Evolutionary conservation across 2,113 vertebrate genomes (phyloP), one percentile per base, ranked within the genome.

Genomic region (Seriola quinqueradiata): DNA sequence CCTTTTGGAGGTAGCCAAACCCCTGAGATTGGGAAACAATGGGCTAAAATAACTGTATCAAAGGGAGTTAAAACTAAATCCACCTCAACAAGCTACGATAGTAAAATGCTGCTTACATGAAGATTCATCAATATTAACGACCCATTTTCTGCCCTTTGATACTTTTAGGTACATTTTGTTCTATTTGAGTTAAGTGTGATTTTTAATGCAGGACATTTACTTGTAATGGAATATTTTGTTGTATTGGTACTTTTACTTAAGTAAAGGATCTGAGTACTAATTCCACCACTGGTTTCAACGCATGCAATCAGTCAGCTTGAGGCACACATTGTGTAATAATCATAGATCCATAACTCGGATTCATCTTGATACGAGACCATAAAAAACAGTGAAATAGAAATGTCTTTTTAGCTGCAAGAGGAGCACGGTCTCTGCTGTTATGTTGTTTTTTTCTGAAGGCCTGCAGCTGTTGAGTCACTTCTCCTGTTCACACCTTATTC

Each of bases 401-500:
- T 9, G 10, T 64, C 16, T 32, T 23, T 21, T 59, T 14, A 28
- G 11, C 36, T 32, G 36, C 25, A 59, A 25, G 11, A 7, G 21
- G 19, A 38, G 32, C n/a, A 12, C 21, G 40, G 0, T 71, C 42
- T 57, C 61, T 74, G 0, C 25, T 4, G 16, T n/a, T 8, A 16
- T 8, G 38, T 66, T 71, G 13, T 14, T 46, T 14, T 19, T 65
- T 59, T 69, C 23, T 70, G 17, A 65, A 59, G 71, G 60, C 6
- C 58, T 66, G 75, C 66, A 66, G 54, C 72, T 68, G 55, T 67
- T 80, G 69, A 70, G 71, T 65, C 70, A 84, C 8, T 4, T 57
- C 50, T 38, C 23, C 23, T 44, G 21, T 25, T 70, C 28, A 28
- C 8, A 9, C 12, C 8, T 44, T 65, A 11, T 48, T 50, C 52